These are phyloP conservation scores for Tipula unca DNA, from an alignment of 2,888 invertebrate species.

Conservation along the genomic window DNA sequence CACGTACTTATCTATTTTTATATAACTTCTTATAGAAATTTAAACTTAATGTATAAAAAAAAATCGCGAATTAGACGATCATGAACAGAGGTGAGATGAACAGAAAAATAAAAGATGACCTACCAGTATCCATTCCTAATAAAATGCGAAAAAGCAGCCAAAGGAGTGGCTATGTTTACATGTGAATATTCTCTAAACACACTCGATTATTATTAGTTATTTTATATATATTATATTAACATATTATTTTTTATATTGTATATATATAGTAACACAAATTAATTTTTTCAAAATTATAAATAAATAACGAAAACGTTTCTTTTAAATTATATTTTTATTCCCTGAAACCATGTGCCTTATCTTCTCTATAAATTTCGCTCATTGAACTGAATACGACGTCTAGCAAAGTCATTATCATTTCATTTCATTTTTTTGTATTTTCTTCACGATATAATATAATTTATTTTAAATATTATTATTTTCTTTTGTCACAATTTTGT, in stretches of 20 bases:
- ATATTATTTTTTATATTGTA: constrained; percentile 2
- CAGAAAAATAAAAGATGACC: constrained; percentile 30
- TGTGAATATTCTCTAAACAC: constrained; percentile 16
- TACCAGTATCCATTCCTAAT: constrained; percentile 26
- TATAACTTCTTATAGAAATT: constrained; percentile 8
- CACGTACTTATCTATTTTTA: constrained; percentile 21
- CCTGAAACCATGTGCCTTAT: constrained; percentile 47
- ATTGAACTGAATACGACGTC: constrained; percentile 20
- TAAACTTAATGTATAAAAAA: constrained; percentile 16
- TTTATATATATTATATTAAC: neutral
- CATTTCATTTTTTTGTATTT: neutral
- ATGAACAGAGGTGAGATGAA: constrained; percentile 8
- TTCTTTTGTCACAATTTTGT: neutral
- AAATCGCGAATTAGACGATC: constrained; percentile 19
- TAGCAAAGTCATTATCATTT: constrained; percentile 21
- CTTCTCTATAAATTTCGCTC: constrained; percentile 27
- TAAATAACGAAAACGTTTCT: constrained; percentile 17
- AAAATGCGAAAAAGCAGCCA: constrained; percentile 21
- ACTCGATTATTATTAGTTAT: neutral
- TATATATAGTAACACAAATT: neutral
- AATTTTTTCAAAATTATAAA: neutral
- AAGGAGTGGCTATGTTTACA: constrained; percentile 22
- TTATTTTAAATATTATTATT: neutral
- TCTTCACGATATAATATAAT: constrained; percentile 15
- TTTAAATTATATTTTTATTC: constrained; percentile 23